Conservation (phyloP, 64 coral and sea anemone genomes). For the Montipora capricornis region DNA sequence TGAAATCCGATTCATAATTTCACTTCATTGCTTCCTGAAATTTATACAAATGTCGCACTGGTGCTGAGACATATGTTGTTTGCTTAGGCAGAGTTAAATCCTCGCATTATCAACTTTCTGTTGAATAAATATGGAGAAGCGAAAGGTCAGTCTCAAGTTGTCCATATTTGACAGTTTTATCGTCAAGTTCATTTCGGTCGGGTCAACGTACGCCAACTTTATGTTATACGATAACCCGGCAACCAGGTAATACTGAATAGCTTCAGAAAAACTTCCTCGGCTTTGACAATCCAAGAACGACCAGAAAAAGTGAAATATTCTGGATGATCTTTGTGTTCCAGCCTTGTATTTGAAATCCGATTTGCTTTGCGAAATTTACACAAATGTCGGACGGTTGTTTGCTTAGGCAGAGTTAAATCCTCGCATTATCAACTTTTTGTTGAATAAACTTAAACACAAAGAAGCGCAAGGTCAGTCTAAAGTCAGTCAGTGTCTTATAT, state of each 20-base stretch:
- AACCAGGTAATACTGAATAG: background rate
- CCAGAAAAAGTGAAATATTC: background rate
- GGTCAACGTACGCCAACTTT: background rate
- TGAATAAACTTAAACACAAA: background rate
- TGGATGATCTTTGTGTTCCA: no score
- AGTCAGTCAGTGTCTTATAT: background rate
- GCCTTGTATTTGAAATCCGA: background rate
- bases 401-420: background rate
- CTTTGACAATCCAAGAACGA: no score
- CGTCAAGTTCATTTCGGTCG: background rate
- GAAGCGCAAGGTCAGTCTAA: background rate
- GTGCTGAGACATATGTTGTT: background rate
- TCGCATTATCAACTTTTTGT: background rate
- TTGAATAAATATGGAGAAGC: background rate
- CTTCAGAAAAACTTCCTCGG: background rate
- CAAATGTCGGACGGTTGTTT: background rate
- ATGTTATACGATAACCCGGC: background rate
- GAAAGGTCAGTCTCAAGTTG: background rate
- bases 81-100: background rate
- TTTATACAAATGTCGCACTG: background rate
- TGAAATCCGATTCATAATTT: background rate
- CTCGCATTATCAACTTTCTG: background rate
- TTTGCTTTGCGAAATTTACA: background rate
- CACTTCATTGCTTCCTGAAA: background rate
- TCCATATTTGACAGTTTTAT: constrained; percentile 7